Percentiles rank a stretch among this genome's conserved stretches.
phyloP scores from a whole-genome alignment of 2,113 vertebrate species.

The Trinectes maculatus region DNA sequence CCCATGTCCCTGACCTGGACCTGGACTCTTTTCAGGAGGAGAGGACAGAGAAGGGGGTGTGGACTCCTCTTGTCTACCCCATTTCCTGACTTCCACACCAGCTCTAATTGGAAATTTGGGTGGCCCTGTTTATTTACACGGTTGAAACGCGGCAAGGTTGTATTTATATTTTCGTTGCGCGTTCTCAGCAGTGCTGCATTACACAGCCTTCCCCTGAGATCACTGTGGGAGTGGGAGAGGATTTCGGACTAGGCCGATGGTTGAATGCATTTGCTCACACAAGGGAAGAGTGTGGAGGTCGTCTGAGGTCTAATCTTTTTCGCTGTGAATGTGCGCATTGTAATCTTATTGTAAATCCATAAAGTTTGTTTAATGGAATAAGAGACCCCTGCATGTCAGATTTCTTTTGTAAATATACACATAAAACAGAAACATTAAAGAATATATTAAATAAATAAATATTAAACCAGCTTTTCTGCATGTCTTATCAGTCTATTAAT shows the following conservation, averaged over 20 bases:
- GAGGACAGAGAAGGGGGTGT: constrained; percentile 64
- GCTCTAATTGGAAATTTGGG: constrained; percentile 99
- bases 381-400: not conserved
- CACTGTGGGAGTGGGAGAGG: constrained; percentile 61
- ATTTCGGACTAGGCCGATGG: constrained; percentile 16
- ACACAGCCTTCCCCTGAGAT: constrained; percentile 84
- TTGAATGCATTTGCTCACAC: not conserved
- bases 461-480: not conserved
- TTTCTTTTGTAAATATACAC: not conserved
- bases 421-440: not conserved
- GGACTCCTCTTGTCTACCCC: constrained; percentile 80
- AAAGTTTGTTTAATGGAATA: constrained; percentile 4
- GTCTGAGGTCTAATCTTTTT: constrained; percentile 29
- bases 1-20: constrained; percentile 42
- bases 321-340: constrained; percentile 17
- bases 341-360: not conserved
- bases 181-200: constrained; percentile 97
- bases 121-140: constrained; percentile 99
- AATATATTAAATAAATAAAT: not conserved
- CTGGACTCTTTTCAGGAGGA: constrained; percentile 33
- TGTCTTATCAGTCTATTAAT: not conserved
- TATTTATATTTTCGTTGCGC: constrained; percentile 94
- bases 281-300: constrained; percentile 16
- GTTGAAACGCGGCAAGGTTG: constrained; percentile 95
- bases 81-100: constrained; percentile 95